phyloP scores from a whole-genome alignment of 2,113 vertebrate species.

The Paramormyrops kingsleyae region DNA sequence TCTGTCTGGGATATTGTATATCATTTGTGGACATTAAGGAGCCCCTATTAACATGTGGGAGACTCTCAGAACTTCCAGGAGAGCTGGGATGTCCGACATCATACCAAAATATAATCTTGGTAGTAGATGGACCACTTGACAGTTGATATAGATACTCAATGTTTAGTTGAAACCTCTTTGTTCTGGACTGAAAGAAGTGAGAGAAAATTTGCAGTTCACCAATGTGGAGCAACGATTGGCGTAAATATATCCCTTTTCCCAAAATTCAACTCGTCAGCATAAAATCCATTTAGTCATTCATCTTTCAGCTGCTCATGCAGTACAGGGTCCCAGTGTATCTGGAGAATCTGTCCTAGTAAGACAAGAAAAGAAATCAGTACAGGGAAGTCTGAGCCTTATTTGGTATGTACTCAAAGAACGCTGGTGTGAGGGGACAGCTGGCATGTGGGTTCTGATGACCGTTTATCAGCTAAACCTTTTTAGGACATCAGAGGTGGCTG shows the following conservation, averaged over 20 bases:
- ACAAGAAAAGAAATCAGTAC: not conserved
- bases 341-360: not conserved
- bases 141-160: not conserved
- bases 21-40: not conserved
- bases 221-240: not conserved
- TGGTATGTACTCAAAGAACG: not conserved
- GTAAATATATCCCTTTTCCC: not conserved
- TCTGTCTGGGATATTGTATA: not conserved
- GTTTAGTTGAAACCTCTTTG: not conserved
- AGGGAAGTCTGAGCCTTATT: not conserved
- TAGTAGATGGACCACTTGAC: not conserved
- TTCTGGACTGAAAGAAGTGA: not conserved
- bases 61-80: not conserved
- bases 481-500: not conserved
- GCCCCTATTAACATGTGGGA: not conserved
- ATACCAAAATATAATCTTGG: not conserved
- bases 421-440: not conserved
- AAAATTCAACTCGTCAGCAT: not conserved
- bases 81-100: not conserved
- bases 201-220: not conserved
- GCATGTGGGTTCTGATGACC: not conserved
- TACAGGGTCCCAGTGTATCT: not conserved
- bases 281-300: not conserved
- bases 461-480: not conserved
- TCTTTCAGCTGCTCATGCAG: not conserved